Conservation (phyloP, 1,140 invertebrate species). For the Bactericera cockerelli region DNA sequence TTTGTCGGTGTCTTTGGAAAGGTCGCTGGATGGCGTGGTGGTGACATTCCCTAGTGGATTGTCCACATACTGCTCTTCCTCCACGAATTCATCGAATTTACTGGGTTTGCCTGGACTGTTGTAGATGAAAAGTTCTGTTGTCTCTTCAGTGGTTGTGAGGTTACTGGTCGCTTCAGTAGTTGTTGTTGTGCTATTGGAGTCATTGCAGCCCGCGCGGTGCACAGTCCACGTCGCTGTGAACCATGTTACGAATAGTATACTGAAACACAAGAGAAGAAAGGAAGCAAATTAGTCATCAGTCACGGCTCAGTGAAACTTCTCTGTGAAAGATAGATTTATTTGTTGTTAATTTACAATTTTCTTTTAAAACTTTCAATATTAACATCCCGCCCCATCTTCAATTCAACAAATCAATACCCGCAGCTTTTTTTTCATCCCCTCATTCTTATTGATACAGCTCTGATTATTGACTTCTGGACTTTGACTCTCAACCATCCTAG, state of each 20-base stretch:
- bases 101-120: conserved; percentile 18
- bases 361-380: no score
- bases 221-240: neutral
- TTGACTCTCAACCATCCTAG: no score
- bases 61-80: conserved; percentile 21
- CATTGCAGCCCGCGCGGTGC: neutral
- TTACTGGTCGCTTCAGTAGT: neutral
- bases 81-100: conserved; percentile 23
- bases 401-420: no score
- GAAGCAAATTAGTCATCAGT: no score
- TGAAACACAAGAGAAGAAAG: neutral
- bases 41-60: conserved; percentile 15
- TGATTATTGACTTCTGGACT: no score
- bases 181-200: neutral
- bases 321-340: no score
- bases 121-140: neutral
- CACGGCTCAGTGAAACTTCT: no score
- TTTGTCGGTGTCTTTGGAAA: neutral
- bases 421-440: no score
- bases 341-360: no score
- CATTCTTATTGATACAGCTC: no score
- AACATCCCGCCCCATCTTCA: no score
- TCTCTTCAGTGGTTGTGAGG: neutral
- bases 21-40: neutral
- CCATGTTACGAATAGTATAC: conserved; percentile 2